Evolutionary conservation across 2,113 vertebrate genomes (phyloP).

Genomic region (Petrocephalus zakoni): DNA sequence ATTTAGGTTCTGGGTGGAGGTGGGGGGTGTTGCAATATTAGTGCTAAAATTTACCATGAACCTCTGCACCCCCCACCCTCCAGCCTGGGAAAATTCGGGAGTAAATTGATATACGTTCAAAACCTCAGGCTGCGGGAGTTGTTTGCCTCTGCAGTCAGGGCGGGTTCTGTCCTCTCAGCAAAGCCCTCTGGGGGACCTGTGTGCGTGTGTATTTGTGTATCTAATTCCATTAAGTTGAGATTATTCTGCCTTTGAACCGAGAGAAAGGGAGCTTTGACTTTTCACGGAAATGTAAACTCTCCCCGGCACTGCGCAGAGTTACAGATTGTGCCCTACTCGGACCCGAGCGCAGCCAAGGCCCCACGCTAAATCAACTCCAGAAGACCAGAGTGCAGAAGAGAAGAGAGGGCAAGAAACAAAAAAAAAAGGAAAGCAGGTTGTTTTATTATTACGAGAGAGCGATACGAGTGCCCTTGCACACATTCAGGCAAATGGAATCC

Average conservation of each 20-base stretch:
- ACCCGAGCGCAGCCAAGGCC: constrained; percentile 37
- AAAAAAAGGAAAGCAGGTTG: constrained; percentile 33
- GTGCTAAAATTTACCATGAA: constrained; percentile 1
- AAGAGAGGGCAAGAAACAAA: constrained; percentile 9
- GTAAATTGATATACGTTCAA: constrained; percentile 28
- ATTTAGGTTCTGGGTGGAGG: constrained; percentile 19
- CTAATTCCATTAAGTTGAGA: constrained; percentile 45
- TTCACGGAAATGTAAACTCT: constrained; percentile 29
- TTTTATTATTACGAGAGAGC: constrained; percentile 49
- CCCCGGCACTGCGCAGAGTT: constrained; percentile 33
- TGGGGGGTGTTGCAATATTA: constrained; percentile 3
- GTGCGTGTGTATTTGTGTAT: constrained; percentile 42
- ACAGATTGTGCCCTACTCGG: constrained; percentile 38
- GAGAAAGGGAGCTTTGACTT: constrained; percentile 25
- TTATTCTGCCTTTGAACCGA: constrained; percentile 36
- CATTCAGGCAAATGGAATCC: constrained; percentile 50
- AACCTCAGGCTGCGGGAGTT: constrained; percentile 29
- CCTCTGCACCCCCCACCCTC: background rate
- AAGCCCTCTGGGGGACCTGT: constrained; percentile 28
- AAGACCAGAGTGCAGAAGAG: constrained; percentile 34
- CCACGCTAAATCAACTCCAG: constrained; percentile 49
- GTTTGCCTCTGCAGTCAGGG: constrained; percentile 33
- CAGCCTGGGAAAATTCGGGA: constrained; percentile 24
- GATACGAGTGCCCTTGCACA: constrained; percentile 43
- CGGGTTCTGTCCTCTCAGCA: constrained; percentile 34